These are phyloP conservation scores for Hesperophylax magnus DNA, from an alignment of 1,140 invertebrate species.

Conservation along the genomic window DNA sequence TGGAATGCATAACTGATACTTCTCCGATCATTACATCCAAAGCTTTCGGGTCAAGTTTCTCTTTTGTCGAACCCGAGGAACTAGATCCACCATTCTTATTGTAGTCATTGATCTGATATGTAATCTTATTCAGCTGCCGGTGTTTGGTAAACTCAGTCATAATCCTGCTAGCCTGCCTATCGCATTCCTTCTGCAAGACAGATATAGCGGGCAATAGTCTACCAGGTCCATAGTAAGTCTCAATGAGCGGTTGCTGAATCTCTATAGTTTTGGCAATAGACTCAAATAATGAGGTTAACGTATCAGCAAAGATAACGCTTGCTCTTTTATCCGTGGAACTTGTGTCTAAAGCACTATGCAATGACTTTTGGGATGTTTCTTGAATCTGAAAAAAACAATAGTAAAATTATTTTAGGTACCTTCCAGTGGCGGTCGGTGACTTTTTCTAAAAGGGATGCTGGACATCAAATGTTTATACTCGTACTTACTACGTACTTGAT, in stretches of 20 bases:
- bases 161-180: slow-evolving; percentile 80
- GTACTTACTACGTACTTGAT: too few species aligned
- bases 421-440: too few species aligned
- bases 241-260: slow-evolving; percentile 92
- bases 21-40: slow-evolving; percentile 92
- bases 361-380: slow-evolving; percentile 81
- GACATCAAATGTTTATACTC: too few species aligned
- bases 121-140: slow-evolving; percentile 79
- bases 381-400: slow-evolving; percentile 70
- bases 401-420: neutral
- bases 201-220: slow-evolving; percentile 79
- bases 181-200: slow-evolving; percentile 90
- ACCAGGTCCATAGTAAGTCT: slow-evolving; percentile 94
- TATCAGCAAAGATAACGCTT: slow-evolving; percentile 86
- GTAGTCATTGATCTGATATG: slow-evolving; percentile 75
- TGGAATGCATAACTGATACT: slow-evolving; percentile 91
- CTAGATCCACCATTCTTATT: slow-evolving; percentile 63
- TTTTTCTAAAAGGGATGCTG: too few species aligned
- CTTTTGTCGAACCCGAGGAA: slow-evolving; percentile 65
- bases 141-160: slow-evolving; percentile 85
- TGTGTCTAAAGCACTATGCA: slow-evolving; percentile 75
- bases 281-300: slow-evolving; percentile 89
- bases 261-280: slow-evolving; percentile 90
- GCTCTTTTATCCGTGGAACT: slow-evolving; percentile 80
- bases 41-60: slow-evolving; percentile 85